phyloP scores from a whole-genome alignment of 2,888 invertebrate genomes.

The Brenthis hecate region DNA sequence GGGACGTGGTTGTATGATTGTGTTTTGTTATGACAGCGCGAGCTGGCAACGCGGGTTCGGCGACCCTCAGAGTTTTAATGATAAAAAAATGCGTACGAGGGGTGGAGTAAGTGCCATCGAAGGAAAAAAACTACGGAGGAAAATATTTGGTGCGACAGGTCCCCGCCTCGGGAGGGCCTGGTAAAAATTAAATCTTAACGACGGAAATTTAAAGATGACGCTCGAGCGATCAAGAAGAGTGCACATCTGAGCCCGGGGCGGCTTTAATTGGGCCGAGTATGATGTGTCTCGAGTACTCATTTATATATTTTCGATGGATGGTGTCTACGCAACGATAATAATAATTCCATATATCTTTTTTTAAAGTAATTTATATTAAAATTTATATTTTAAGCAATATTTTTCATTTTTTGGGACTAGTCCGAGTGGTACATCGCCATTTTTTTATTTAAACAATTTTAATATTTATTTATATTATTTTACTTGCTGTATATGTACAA shows the following conservation, averaged over 20 bases:
- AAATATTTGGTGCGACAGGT: conserved; percentile 83
- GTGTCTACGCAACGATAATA: conserved; percentile 31
- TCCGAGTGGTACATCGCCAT: not conserved
- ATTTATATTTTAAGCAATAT: not conserved
- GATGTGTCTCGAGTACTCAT: conserved; percentile 49
- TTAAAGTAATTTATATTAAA: not conserved
- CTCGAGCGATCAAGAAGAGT: conserved; percentile 81
- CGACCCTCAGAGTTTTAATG: conserved; percentile 82
- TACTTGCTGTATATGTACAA: too few relatives aligned
- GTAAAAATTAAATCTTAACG: conserved; percentile 83
- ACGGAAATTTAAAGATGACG: conserved; percentile 83
- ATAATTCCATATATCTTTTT: conserved; percentile 1
- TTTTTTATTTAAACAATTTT: too few relatives aligned
- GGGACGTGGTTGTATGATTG: conserved; percentile 64
- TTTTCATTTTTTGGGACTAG: not conserved
- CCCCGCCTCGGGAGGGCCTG: conserved; percentile 61
- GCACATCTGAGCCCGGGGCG: conserved; percentile 79
- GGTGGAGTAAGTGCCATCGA: conserved; percentile 81
- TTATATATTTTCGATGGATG: conserved; percentile 49
- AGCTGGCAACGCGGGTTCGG: conserved; percentile 77
- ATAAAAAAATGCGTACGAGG: conserved; percentile 82
- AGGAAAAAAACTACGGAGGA: conserved; percentile 81
- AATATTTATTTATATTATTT: too few relatives aligned
- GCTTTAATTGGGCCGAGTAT: conserved; percentile 77
- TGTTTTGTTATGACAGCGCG: conserved; percentile 81